Conservation (phyloP, 2,797 vertebrate species). For the Phoeniculus purpureus region DNA sequence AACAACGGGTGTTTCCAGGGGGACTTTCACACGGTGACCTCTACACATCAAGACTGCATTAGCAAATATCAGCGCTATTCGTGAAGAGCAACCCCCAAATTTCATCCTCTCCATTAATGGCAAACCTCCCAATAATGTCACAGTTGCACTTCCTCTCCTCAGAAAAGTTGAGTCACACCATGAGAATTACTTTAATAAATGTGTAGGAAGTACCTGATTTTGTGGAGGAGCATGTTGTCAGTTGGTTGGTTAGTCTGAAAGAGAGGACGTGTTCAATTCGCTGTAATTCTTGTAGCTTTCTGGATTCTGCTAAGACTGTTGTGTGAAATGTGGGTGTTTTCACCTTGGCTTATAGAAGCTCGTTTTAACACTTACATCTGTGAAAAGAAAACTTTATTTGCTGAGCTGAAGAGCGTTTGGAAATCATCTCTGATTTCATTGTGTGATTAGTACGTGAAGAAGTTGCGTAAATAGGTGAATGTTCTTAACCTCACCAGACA, state of each 20-base stretch:
- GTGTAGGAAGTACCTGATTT: conserved; percentile 28
- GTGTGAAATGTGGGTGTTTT: background rate
- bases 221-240: background rate
- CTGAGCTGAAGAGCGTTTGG: background rate
- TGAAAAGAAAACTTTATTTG: background rate
- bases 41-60: background rate
- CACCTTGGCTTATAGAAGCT: background rate
- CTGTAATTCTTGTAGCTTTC: background rate
- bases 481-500: background rate
- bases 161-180: conserved; percentile 36
- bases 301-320: background rate
- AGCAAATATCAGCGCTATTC: background rate
- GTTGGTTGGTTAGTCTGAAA: background rate
- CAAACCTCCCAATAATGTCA: conserved; percentile 34
- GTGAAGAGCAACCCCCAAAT: conserved; percentile 24
- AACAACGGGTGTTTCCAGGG: background rate
- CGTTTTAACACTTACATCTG: background rate
- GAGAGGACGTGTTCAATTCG: background rate
- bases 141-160: background rate
- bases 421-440: background rate
- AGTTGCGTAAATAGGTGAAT: conserved; percentile 6
- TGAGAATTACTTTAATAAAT: conserved; percentile 42
- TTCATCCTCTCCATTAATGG: conserved; percentile 1
- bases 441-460: background rate
- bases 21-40: background rate